Evolutionary conservation across 2,888 invertebrate genomes (phyloP), one percentile per base, ranked within the genome.

Genomic region (Biston stratarius): DNA sequence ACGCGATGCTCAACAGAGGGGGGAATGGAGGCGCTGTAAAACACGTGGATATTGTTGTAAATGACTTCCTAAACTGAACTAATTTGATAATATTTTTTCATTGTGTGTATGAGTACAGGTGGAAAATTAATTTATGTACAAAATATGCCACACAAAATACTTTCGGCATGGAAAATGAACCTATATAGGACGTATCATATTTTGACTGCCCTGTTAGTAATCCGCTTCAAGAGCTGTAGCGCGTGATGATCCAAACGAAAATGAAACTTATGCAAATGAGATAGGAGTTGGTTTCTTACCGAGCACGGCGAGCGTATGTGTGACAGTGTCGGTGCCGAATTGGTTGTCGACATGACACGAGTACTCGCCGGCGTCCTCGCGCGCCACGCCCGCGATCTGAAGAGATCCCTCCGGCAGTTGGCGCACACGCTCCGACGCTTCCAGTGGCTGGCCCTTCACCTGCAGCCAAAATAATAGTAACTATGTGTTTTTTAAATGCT

Each of bases 291-390:
- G 52, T n/a, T 45, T 40, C 82, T 81, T 83, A 97, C 97, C 97
- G 78, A 97, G 96, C 0, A 99, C 98, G 73, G 97, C 96, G 61
- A 99, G 95, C 64, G 97, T 97, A 88, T 98, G 98, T 0, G 97
- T 97, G 59, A 99, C 98, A 14, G 97, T 97, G 83, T 99, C 99
- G 77, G 97, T 97, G 58, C 99, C 99, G 87, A 98, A 98, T 34
- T 96, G 96, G 89, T 99, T 99, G 85, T 98, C 97, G 15, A 98
- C 98, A 78, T 96, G 96, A 89, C 99, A 99, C 0, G 98, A 97
- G 87, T 99, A 99, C 89, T 99, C 98, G 62, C 98, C 99, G 62
- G 98, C 98, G 91, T 99, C 99, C 71, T 96, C 96, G 40, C 98
- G 96, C 56, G 97, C 97, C 0, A 98, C 97, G 74, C 97, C 97